Conservation (phyloP, 2,888 invertebrate genomes). For the Drosophila tripunctata region DNA sequence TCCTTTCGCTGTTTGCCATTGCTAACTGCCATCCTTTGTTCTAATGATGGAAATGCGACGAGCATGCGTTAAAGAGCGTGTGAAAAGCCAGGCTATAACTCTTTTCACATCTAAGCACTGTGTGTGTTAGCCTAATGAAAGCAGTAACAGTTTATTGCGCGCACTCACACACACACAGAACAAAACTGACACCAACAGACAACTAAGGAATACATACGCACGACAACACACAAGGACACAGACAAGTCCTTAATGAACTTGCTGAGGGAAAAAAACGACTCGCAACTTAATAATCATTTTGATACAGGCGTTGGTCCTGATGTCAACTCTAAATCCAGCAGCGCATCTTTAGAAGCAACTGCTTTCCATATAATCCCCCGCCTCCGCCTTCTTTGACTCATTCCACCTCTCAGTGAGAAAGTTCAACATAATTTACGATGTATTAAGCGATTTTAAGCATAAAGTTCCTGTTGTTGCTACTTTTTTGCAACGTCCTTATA, state of each 20-base stretch:
- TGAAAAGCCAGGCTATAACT: slow-evolving; percentile 74
- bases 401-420: slow-evolving; percentile 2
- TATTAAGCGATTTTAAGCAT: slow-evolving; percentile 78
- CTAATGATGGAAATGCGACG: slow-evolving; percentile 64
- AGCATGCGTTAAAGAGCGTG: slow-evolving; percentile 62
- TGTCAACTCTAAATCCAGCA: slow-evolving; percentile 47
- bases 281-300: slow-evolving; percentile 56
- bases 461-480: slow-evolving; percentile 51
- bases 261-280: slow-evolving; percentile 27
- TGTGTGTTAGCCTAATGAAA: slow-evolving; percentile 70
- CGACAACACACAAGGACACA: slow-evolving; percentile 15
- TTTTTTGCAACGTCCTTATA: slow-evolving; percentile 44
- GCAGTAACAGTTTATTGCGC: slow-evolving; percentile 66
- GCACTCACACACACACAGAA: slow-evolving; percentile 16
- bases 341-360: slow-evolving; percentile 19
- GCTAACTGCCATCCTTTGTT: slow-evolving; percentile 71
- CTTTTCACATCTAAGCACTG: slow-evolving; percentile 47
- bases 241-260: slow-evolving; percentile 49
- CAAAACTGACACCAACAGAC: slow-evolving; percentile 6
- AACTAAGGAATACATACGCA: slow-evolving; percentile 10
- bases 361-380: slow-evolving; percentile 1
- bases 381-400: background rate
- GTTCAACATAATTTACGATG: slow-evolving; percentile 74
- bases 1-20: slow-evolving; percentile 70
- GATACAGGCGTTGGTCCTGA: slow-evolving; percentile 14